Conservation (phyloP, 1,140 invertebrate species). For the Carcinoscorpius rotundicauda region DNA sequence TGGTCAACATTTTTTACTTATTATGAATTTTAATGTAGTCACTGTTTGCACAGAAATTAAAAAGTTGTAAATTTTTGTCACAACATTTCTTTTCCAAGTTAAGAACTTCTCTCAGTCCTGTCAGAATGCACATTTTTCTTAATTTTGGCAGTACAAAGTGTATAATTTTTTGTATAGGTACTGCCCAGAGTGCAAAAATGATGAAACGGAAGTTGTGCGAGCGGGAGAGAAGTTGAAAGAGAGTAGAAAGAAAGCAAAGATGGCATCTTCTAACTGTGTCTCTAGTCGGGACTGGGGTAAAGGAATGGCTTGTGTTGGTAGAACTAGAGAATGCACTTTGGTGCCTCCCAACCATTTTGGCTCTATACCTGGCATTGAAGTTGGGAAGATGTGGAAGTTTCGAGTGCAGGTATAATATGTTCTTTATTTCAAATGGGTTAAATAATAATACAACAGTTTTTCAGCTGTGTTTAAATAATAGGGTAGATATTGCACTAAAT, state of each 20-base stretch:
- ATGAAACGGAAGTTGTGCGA: conserved; percentile 59
- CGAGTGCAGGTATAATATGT: conserved; percentile 51
- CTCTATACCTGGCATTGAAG: conserved; percentile 69
- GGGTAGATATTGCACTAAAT: too few relatives aligned
- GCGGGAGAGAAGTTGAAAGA: conserved; percentile 56
- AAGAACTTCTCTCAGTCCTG: too few relatives aligned
- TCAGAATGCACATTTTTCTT: too few relatives aligned
- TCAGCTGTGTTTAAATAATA: too few relatives aligned
- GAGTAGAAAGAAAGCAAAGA: conserved; percentile 53
- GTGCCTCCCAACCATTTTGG: conserved; percentile 66
- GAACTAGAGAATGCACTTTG: conserved; percentile 50
- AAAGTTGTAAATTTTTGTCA: too few relatives aligned
- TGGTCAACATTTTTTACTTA: too few relatives aligned
- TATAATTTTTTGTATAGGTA: conserved; percentile 43
- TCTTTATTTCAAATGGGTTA: too few relatives aligned
- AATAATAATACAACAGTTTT: too few relatives aligned
- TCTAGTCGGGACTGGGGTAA: conserved; percentile 61
- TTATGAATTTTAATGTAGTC: too few relatives aligned
- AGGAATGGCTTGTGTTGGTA: conserved; percentile 71
- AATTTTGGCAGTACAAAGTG: too few relatives aligned
- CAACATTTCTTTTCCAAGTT: too few relatives aligned
- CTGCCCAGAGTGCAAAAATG: conserved; percentile 62
- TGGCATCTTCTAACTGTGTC: conserved; percentile 37
- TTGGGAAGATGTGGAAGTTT: conserved; percentile 70
- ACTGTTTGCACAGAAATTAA: too few relatives aligned